These are phyloP conservation scores for Mesocentrotus franciscanus DNA, from an alignment of 53 echinoderm and acorn worm species.

Conservation along the genomic window DNA sequence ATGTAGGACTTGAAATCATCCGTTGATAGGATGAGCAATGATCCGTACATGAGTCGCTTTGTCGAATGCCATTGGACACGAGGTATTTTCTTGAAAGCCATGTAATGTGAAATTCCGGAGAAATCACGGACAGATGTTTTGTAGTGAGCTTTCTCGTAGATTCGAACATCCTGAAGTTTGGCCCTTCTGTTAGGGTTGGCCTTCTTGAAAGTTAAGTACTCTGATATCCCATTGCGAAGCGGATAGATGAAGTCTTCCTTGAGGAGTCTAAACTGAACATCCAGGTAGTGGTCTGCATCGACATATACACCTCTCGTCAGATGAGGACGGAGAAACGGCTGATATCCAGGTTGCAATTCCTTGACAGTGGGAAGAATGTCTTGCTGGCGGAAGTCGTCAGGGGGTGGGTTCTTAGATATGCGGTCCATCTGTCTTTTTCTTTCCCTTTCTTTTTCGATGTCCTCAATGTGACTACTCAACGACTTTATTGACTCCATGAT, in stretches of 20 bases:
- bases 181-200: conserved; percentile 29
- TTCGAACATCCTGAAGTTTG: conserved; percentile 73
- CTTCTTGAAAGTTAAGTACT: conserved; percentile 66
- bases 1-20: conserved; percentile 78
- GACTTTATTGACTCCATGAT: not conserved
- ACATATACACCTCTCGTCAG: conserved; percentile 76
- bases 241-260: conserved; percentile 94
- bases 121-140: not conserved
- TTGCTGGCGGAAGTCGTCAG: conserved; percentile 81
- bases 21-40: conserved; percentile 77
- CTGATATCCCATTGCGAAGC: conserved; percentile 82
- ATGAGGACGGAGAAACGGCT: conserved; percentile 83
- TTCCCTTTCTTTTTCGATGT: not conserved
- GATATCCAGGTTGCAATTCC: conserved; percentile 69
- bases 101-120: conserved; percentile 61
- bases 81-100: conserved; percentile 70
- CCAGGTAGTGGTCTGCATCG: conserved; percentile 85
- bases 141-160: conserved; percentile 69
- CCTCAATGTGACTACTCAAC: not conserved
- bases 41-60: conserved; percentile 85
- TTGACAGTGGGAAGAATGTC: conserved; percentile 71
- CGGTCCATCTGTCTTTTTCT: conserved; percentile 37
- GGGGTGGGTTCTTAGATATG: conserved; percentile 66
- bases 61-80: conserved; percentile 73
- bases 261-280: conserved; percentile 88